Percentiles rank a stretch among this genome's conserved stretches.
Conservation (phyloP, 2,113 vertebrate genomes). For the Theropithecus gelada region DNA sequence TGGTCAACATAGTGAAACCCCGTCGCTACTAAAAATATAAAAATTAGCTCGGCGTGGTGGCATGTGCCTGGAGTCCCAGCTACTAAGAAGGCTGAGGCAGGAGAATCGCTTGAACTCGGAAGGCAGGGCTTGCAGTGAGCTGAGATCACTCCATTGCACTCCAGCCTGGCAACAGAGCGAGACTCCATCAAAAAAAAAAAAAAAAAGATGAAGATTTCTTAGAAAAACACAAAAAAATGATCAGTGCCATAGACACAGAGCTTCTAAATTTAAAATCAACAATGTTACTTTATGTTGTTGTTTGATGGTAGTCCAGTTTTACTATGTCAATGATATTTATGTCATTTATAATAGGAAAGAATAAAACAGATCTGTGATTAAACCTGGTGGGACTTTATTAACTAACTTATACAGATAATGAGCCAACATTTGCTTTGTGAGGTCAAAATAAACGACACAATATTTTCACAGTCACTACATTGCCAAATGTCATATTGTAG, state of each 20-base stretch:
- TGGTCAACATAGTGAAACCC: too few relatives aligned
- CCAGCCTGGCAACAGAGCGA: too few relatives aligned
- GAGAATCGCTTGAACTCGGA: too few relatives aligned
- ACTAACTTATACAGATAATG: background rate
- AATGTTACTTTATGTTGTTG: background rate
- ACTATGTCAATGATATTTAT: background rate
- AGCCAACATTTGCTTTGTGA: background rate
- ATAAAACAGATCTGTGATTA: background rate
- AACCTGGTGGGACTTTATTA: conserved; percentile 24
- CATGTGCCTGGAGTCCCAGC: too few relatives aligned
- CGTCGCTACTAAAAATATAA: too few relatives aligned
- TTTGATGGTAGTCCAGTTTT: background rate
- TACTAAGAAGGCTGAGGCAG: too few relatives aligned
- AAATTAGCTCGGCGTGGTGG: too few relatives aligned
- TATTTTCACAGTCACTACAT: background rate
- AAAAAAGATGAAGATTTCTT: background rate
- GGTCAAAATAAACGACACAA: background rate
- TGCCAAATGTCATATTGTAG: background rate
- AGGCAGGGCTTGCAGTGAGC: too few relatives aligned
- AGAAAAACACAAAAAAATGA: background rate
- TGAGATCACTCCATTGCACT: too few relatives aligned
- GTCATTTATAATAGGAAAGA: background rate
- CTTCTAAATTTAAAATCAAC: conserved; percentile 10
- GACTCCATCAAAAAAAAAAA: too few relatives aligned
- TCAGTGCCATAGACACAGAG: background rate